Base-by-base conservation (phyloP, 2,888 invertebrate genomes). In the Harpagoxenus sublaevis region DNA sequence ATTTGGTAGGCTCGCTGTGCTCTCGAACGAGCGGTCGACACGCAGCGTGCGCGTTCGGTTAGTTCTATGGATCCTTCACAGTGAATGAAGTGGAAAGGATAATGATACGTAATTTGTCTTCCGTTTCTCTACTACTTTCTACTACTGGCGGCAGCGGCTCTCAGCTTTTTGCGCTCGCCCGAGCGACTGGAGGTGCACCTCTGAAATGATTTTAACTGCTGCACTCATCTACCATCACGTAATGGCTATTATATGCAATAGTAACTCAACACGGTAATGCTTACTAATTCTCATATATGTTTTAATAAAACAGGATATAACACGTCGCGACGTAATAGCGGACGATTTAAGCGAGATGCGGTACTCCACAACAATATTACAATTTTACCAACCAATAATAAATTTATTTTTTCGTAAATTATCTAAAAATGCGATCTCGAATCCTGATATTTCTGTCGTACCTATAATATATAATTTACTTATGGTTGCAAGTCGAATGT, bases 61-160 rank as follows among this genome's bases (percentile, higher is more conserved):
- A 63, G 53, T 45, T 82, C 65, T 82, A 77, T 77, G 77, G 77
- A 77, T 82, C 75, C 62, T 66, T 75, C 82, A 55, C 63, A 12
- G 77, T 77, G 82, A 82, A 75, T 82, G 51, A 82, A 82, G 65
- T 82, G 74, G 82, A 53, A 82, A 82, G 78, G 77, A 82, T 82
- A 77, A 82, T 82, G 77, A 82, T 77, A 82, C 74, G 77, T 77
- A 75, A 82, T 77, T 77, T 77, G 75, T 82, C 79, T 82, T 77
- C 82, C 77, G 82, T 82, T 77, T 74, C 77, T 82, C 77, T 82
- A 77, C 77, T 77, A 63, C 77, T 75, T 82, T 82, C 82, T 65
- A 77, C 77, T 77, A 53, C 82, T 78, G n/a, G 68, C 68, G 68
- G 81, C 87, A 89, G 88, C 73, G 68, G 65, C 84, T 87, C 68